A percentile compares a stretch with the other conserved stretches of the same genome.
These are phyloP conservation scores for Smutsia gigantea DNA, from an alignment of 2,797 vertebrate genomes.

Conservation along the genomic window DNA sequence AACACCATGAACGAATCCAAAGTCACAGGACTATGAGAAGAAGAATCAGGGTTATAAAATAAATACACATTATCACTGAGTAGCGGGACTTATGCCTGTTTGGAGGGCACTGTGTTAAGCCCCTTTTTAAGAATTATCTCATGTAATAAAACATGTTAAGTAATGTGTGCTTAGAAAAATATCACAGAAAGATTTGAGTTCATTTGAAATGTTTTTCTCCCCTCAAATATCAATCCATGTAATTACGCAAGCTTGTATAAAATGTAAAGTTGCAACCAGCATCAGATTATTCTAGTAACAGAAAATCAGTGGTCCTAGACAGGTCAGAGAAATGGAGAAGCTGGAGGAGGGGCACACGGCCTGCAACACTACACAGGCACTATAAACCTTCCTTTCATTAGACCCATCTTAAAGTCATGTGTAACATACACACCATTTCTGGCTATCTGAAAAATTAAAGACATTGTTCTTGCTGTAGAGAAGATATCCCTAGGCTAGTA, in stretches of 20 bases:
- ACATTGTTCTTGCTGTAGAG: background rate
- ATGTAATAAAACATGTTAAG: background rate
- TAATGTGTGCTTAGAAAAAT: background rate
- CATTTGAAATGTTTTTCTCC: background rate
- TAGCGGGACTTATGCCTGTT: background rate
- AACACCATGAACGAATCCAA: background rate
- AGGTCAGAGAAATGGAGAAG: background rate
- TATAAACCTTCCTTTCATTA: background rate
- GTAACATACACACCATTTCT: background rate
- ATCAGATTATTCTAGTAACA: background rate
- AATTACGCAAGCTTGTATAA: background rate
- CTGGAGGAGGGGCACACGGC: fast-evolving
- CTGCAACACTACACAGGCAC: background rate
- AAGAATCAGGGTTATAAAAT: background rate
- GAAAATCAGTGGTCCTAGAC: background rate
- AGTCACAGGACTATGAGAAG: background rate
- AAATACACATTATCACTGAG: background rate
- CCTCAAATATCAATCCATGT: background rate
- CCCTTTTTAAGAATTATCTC: background rate
- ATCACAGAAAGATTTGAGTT: background rate
- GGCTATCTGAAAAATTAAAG: background rate
- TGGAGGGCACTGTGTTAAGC: background rate
- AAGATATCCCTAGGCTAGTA: background rate
- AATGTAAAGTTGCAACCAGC: background rate
- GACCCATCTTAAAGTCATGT: background rate